Base-by-base conservation (phyloP, 1,140 invertebrate species). In the Pristionchus pacificus region DNA sequence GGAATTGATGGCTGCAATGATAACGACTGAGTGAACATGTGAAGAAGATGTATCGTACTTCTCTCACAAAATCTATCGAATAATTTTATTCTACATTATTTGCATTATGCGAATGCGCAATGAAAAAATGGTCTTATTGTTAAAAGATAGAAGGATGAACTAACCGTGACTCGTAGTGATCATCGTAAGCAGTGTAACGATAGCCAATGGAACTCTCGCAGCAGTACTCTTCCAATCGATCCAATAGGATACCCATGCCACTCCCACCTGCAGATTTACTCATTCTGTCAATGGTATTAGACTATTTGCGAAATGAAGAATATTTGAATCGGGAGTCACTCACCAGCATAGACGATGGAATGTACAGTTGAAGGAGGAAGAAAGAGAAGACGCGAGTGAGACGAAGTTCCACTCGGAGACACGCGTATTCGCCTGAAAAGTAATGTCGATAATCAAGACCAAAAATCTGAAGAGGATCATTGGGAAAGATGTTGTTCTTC, bases 311-410 rank as follows among this genome's bases (percentile, higher is more conserved):
- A n/a, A n/a, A n/a, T n/a, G n/a, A 30, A 13, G 0, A 1, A 27
- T 61, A 24, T 13, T 14, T 61, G 25, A 73, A 65, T 85, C 85
- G 87, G 13, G 86, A 86, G 6, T 87, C 85, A 63, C 86, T 85
- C 71, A 87, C 85, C 19, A 77, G 75, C 85, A 87, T 87, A 65
- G 81, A 83, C 71, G 84, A 86, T 29, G 77, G 74, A 60, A 78
- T 74, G 55, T 78, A 77, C 2, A 77, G 60, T 67, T 95, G 93
- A 84, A 95, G 95, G 77, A 96, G 88, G 88, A 95, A 95, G 89
- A 95, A 96, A 86, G 91, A 92, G 90, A 95, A 96, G 87, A 95
- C 93, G 81, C 93, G 88, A 86, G 95, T 95, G 88, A 96, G 94
- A 77, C 93, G 88, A 77, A 96, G 87, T 86, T 95, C 92, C 80